Base-by-base conservation (phyloP, 2,797 vertebrate genomes). In the Taenioides sp. region DNA sequence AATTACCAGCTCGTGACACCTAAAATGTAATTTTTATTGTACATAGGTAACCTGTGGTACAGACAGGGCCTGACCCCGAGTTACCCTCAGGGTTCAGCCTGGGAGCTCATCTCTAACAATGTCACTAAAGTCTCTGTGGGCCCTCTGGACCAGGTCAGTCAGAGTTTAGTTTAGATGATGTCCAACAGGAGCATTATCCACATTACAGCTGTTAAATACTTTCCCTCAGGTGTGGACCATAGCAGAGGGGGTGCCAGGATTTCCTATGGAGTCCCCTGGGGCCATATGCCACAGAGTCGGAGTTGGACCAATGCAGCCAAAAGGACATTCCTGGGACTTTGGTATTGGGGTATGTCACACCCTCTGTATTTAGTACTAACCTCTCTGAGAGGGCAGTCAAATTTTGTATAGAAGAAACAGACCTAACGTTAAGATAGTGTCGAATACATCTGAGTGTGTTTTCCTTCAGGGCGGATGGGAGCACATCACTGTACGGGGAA, bases 61-160 rank as follows among this genome's bases (percentile, higher is more conserved):
- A 91, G 98, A 12, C 96, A 96, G 60, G 98, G 98, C 3, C 94
- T 98, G 87, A 96, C 96, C 0, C 97, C 98, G 74, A 97, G 96
- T 91, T 98, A 99, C 86, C 98, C 98, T 1, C 98, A 99, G 79
- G 98, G 98, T 50, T 95, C 96, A 0, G 82, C 92, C 50, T 99
- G 98, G 98, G 96, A 98, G 62, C 96, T 97, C 0, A 95, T 98
- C 81, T 99, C 97, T 37, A 97, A 94, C 80, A 99, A 99, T 0
- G 95, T 96, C 86, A 94, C 94, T 50, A 96, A 92, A 67, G 96
- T 99, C 55, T 97, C 98, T 1, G 90, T 97, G 28, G 98, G 98
- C 5, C 97, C 98, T 0, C 88, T 98, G 86, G 98, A 99, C 91
- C 98, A 99, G 97, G 98, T 97, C 69, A 67, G 80, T 5, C 5